Base-by-base conservation (phyloP, 2,113 vertebrate genomes). In the Morphnarchus princeps region DNA sequence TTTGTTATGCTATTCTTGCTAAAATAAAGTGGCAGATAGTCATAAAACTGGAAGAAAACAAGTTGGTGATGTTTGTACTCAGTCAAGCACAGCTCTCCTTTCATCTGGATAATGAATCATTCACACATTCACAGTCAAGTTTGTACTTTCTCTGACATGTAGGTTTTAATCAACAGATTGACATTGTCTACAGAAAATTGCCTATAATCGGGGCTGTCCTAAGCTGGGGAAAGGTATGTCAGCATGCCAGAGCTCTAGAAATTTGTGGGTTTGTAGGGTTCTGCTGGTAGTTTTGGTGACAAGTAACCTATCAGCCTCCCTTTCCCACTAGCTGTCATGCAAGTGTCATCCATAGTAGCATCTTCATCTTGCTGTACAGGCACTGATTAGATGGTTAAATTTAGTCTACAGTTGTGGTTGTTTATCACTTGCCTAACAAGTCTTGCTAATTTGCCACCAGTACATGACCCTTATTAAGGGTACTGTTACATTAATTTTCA, bases 41-140 rank as follows among this genome's bases (percentile, higher is more conserved):
- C 70, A 59, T 47, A 50, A 89, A 89, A 82, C 72, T 87, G 87
- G 70, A 94, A 95, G 89, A 81, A 95, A 95, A 95, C 90, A 92
- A 93, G 70, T 73, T 59, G 82, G 73, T 77, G 87, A 95, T 80
- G 70, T 78, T 89, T 76, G 77, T 91, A 80, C 29, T 62, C 58
- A 95, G 92, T 91, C 77, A 94, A 90, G 81, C 8, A 1, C 54
- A 91, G 69, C 65, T 91, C 49, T 71, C 80, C 84, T 96, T 92
- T 94, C 94, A 90, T 34, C 67, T 93, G 90, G 84, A 83, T 97
- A 93, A 86, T 76, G 93, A 96, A 89, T 91, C 96, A 71, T 76
- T 92, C 80, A 80, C 93, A 92, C 57, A 70, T 77, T 93, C 73
- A 36, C 54, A 90, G 90, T 89, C 74, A 86, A 66, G 96, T 83